phyloP scores from a whole-genome alignment of 2,797 vertebrate genomes.

The Sciaenops ocellatus region DNA sequence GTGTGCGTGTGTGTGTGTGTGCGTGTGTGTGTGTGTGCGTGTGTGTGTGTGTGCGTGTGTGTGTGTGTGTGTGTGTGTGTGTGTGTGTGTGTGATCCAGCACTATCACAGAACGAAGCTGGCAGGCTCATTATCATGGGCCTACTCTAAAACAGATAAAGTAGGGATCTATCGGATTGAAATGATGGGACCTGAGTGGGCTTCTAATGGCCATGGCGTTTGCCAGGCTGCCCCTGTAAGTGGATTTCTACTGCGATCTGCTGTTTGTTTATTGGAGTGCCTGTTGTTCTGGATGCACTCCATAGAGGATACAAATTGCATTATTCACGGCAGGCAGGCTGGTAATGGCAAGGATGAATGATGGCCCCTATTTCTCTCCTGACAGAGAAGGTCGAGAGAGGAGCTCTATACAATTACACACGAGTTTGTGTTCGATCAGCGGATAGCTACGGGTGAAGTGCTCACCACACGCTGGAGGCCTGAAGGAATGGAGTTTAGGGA shows the following conservation, averaged over 20 bases:
- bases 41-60: slow-evolving; percentile 45
- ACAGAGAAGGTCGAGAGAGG: slow-evolving; percentile 87
- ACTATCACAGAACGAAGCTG: slow-evolving; percentile 61
- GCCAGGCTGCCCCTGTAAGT: slow-evolving; percentile 79
- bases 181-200: slow-evolving; percentile 77
- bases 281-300: slow-evolving; percentile 88
- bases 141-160: slow-evolving; percentile 68
- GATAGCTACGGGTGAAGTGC: slow-evolving; percentile 66
- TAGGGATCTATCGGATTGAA: slow-evolving; percentile 72
- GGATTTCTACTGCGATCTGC: slow-evolving; percentile 83
- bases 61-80: slow-evolving; percentile 28
- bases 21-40: slow-evolving; percentile 48
- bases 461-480: slow-evolving; percentile 38
- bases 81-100: slow-evolving; percentile 60
- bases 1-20: slow-evolving; percentile 44
- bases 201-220: slow-evolving; percentile 75
- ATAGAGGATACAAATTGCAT: slow-evolving; percentile 89
- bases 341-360: slow-evolving; percentile 88
- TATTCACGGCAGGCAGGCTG: slow-evolving; percentile 86
- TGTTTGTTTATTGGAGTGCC: slow-evolving; percentile 86
- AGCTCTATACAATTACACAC: slow-evolving; percentile 82
- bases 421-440: slow-evolving; percentile 79
- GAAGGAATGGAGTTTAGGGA: slow-evolving; percentile 47
- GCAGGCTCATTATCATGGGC: slow-evolving; percentile 75
- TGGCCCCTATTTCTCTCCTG: slow-evolving; percentile 83